Evolutionary conservation across 2,888 invertebrate genomes (phyloP), one percentile per base, ranked within the genome.

Genomic region (Ophion ventricosus): DNA sequence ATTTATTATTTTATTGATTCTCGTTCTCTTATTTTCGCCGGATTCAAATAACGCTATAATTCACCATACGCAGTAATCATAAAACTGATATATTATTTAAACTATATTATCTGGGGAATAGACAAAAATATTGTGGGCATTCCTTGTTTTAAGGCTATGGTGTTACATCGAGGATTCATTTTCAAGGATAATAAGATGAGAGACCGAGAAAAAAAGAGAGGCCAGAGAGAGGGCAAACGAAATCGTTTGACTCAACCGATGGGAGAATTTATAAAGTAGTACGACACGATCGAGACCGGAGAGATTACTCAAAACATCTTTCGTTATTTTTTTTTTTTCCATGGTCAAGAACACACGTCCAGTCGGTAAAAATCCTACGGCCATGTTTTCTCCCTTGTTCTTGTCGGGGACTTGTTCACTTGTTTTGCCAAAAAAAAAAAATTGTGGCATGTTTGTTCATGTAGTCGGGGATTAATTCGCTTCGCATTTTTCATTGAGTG

Each of bases 61-160:
- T 66, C 57, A 67, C 43, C 64, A n/a, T 66, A 43, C 69, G 56
- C 76, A 57, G 23, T 56, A 66, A 67, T 67, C 67, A n/a, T 29
- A 61, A 49, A 43, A 78, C 14, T 49, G 35, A 69, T 57, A n/a
- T 26, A 67, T 57, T 25, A 23, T 40, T 25, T n/a, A 20, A 54
- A 54, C 54, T 64, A 29, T 54, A 64, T 49, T 49, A 49, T 49
- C 43, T 25, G 49, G 14, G 66, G 35, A 66, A 75, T 75, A 56
- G 59, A 69, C 49, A 59, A 69, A 69, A 69, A 77, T 29, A 49
- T 77, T 29, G 29, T 20, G 49, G 26, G 2, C 35, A 49, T 77
- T 77, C 20, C 35, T 43, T 73, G 43, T n/a, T 73, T 59, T 25
- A 61, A 49, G 40, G 61, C 26, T 25, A 73, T 29, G 25, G n/a